Percentiles rank a stretch among this genome's conserved stretches.
phyloP scores from a whole-genome alignment of 2,797 vertebrate genomes.

The Telmatherina bonti region DNA sequence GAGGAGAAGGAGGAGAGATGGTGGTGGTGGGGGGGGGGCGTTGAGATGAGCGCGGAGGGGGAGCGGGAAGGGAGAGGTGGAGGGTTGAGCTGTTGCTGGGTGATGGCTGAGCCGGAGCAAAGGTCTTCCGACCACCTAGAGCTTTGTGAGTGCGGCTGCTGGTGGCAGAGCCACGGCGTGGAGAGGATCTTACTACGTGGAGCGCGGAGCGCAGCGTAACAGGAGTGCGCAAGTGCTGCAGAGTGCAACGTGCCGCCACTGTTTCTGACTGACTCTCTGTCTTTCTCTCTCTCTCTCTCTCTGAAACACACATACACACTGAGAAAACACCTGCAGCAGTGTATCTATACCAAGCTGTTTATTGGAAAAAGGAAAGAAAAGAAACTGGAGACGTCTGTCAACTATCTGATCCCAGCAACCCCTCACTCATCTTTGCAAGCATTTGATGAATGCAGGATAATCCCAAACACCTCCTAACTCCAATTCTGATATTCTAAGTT shows the following conservation, averaged over 20 bases:
- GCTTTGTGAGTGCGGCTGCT: constrained; percentile 1
- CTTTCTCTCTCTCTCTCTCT: constrained; percentile 33
- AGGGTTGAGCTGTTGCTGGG: not conserved
- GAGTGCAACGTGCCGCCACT: constrained; percentile 59
- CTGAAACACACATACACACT: constrained; percentile 1
- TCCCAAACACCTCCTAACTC: no score
- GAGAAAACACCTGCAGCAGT: constrained; percentile 30
- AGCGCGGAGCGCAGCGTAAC: constrained; percentile 43
- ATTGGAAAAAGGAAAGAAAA: no score
- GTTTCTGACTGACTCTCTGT: constrained; percentile 23
- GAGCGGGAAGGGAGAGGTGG: no score
- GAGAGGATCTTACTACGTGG: constrained; percentile 36
- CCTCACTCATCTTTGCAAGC: no score
- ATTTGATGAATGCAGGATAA: no score
- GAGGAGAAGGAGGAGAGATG: constrained; percentile 2
- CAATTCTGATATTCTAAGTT: no score
- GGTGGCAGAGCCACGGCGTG: constrained; percentile 31
- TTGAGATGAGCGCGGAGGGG: not conserved
- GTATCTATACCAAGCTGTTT: not conserved
- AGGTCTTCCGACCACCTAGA: constrained; percentile 18
- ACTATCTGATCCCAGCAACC: no score
- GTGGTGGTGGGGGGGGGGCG: not conserved
- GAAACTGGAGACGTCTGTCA: no score
- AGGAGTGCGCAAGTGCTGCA: constrained; percentile 70
- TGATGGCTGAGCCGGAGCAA: constrained; percentile 4